Evolutionary conservation across 2,797 vertebrate species (phyloP).

Genomic region (Periophthalmus magnuspinnatus): DNA sequence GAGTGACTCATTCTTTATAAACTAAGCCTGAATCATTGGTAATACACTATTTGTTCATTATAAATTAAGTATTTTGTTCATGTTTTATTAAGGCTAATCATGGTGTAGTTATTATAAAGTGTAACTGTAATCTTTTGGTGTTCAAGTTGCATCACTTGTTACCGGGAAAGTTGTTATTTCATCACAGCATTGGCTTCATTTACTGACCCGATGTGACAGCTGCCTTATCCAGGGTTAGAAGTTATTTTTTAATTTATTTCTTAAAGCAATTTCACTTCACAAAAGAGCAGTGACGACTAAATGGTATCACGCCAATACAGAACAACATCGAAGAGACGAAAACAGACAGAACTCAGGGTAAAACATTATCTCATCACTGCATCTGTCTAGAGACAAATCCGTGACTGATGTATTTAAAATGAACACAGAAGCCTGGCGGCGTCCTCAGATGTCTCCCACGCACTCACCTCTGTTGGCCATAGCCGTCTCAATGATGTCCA

Average conservation of each 20-base stretch:
- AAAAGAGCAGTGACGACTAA: not conserved
- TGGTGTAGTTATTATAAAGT: too few relatives aligned
- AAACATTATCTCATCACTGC: conserved; percentile 1
- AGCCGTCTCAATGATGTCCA: conserved; percentile 96
- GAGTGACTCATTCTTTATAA: too few relatives aligned
- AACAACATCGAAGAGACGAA: not conserved
- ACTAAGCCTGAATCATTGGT: too few relatives aligned
- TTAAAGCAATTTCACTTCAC: not conserved
- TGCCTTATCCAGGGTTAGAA: not conserved
- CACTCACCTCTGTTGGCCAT: conserved; percentile 94
- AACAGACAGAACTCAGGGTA: not conserved
- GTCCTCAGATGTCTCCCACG: not conserved
- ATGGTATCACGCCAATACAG: not conserved
- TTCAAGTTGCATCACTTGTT: not conserved
- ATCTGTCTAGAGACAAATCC: conserved; percentile 14
- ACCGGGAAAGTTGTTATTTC: not conserved
- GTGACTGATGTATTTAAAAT: not conserved
- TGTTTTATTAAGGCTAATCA: too few relatives aligned
- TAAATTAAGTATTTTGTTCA: too few relatives aligned
- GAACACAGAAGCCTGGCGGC: not conserved
- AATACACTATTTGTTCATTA: too few relatives aligned
- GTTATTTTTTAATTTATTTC: not conserved
- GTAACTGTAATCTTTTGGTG: too few relatives aligned
- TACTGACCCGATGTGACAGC: not conserved
- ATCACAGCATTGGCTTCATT: not conserved